Evolutionary conservation across 2,888 invertebrate species (phyloP).

Genomic region (Heliconius sara): DNA sequence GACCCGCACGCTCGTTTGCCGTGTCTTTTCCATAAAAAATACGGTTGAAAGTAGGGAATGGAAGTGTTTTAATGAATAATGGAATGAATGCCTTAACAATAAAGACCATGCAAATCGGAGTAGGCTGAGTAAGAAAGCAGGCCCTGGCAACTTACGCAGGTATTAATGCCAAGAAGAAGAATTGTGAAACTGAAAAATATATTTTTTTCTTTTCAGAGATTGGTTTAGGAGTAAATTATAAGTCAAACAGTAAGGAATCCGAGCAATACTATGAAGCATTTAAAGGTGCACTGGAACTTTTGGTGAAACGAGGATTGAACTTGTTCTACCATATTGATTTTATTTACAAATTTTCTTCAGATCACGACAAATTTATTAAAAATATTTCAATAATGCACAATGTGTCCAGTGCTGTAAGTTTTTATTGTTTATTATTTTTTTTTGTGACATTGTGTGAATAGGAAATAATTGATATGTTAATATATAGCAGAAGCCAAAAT

Average conservation of each 20-base stretch:
- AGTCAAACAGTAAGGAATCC: not conserved
- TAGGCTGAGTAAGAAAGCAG: too few relatives aligned
- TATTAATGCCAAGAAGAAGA: too few relatives aligned
- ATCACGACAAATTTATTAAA: constrained; percentile 2
- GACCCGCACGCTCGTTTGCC: too few relatives aligned
- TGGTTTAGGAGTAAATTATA: constrained; percentile 19
- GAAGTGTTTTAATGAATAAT: not conserved
- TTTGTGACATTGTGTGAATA: too few relatives aligned
- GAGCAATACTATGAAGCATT: constrained; percentile 21
- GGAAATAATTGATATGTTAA: too few relatives aligned
- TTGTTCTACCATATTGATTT: constrained; percentile 13
- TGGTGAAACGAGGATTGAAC: constrained; percentile 21
- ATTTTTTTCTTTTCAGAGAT: constrained; percentile 3
- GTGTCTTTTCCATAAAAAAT: too few relatives aligned
- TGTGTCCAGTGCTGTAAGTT: constrained; percentile 18
- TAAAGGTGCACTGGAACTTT: constrained; percentile 12
- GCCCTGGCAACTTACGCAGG: too few relatives aligned
- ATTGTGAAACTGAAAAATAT: not conserved
- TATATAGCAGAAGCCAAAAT: too few relatives aligned
- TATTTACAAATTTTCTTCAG: constrained; percentile 21
- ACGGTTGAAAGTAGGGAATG: not conserved
- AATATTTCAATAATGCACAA: constrained; percentile 20
- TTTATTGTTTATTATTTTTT: not conserved
- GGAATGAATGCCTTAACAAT: not conserved
- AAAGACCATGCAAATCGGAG: too few relatives aligned